phyloP scores from a whole-genome alignment of 2,888 invertebrate species.

The Tenodera sinensis region DNA sequence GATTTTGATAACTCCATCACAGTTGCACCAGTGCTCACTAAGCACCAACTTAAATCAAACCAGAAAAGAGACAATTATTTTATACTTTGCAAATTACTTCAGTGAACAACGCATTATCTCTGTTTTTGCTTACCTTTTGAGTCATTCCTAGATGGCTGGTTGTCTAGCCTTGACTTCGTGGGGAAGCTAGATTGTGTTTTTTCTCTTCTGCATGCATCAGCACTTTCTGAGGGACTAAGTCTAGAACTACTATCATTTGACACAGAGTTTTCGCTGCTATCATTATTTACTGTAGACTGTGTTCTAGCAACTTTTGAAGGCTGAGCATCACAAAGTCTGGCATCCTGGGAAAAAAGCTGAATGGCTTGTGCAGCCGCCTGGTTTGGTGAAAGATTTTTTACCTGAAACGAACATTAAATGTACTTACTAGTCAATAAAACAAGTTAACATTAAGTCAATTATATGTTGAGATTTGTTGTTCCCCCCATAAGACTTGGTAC shows the following conservation, averaged over 20 bases:
- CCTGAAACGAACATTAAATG: constrained; percentile 43
- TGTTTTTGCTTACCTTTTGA: constrained; percentile 3
- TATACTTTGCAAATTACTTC: too few species aligned
- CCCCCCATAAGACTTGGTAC: background rate
- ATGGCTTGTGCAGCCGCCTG: constrained; percentile 89
- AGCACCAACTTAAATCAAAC: too few species aligned
- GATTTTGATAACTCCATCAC: too few species aligned
- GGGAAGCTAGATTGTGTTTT: constrained; percentile 8
- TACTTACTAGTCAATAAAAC: background rate
- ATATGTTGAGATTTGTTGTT: background rate
- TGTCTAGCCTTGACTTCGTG: constrained; percentile 14
- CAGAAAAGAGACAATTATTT: too few species aligned
- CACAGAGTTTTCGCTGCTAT: constrained; percentile 1
- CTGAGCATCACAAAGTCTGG: constrained; percentile 71
- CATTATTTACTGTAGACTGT: constrained; percentile 23
- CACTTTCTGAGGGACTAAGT: background rate
- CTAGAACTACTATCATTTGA: constrained; percentile 16
- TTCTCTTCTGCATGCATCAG: background rate
- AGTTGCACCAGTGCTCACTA: too few species aligned
- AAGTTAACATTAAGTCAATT: background rate
- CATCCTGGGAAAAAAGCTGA: constrained; percentile 79
- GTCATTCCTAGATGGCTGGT: background rate
- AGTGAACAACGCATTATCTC: too few species aligned
- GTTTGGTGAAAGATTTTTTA: constrained; percentile 74
- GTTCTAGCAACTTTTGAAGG: constrained; percentile 66